Percentiles rank a stretch among this genome's conserved stretches.
Evolutionary conservation across 2,888 invertebrate species (phyloP).

Genomic region (Acrobasis repandana): DNA sequence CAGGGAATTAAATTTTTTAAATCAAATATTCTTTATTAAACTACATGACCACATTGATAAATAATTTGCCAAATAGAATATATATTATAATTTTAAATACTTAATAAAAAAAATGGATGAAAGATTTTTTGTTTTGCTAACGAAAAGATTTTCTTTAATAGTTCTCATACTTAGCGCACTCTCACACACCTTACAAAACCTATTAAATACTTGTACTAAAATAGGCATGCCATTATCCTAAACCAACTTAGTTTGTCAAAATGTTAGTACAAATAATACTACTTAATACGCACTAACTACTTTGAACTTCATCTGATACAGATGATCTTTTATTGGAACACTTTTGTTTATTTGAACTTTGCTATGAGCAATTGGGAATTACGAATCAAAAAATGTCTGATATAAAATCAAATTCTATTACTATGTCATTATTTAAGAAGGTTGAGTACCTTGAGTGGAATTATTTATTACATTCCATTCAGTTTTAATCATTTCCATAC

Average conservation of each 20-base stretch:
- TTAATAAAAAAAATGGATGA: too few relatives aligned
- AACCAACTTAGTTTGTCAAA: conserved; percentile 64
- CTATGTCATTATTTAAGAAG: conserved; percentile 10
- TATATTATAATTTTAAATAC: too few relatives aligned
- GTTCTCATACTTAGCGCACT: conserved; percentile 62
- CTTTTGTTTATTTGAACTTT: conserved; percentile 66
- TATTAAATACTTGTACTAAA: conserved; percentile 79
- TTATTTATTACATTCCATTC: conserved; percentile 4
- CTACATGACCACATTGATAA: too few relatives aligned
- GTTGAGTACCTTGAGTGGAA: conserved; percentile 10
- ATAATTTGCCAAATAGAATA: too few relatives aligned
- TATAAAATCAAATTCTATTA: conserved; percentile 32
- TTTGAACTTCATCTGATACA: conserved; percentile 81
- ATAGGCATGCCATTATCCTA: conserved; percentile 77
- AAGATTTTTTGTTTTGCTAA: neutral
- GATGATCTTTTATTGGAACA: conserved; percentile 70
- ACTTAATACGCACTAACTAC: conserved; percentile 59
- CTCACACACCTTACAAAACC: conserved; percentile 62
- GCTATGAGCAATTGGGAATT: conserved; percentile 61
- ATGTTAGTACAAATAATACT: conserved; percentile 71
- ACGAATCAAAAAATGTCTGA: conserved; percentile 41
- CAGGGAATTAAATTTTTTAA: too few relatives aligned
- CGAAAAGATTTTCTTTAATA: conserved; percentile 23
- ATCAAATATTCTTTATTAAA: too few relatives aligned
- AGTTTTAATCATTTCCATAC: neutral